Evolutionary conservation across 2,113 vertebrate genomes (phyloP), one percentile per base, ranked within the genome.

Genomic region (Lepus timidus): DNA sequence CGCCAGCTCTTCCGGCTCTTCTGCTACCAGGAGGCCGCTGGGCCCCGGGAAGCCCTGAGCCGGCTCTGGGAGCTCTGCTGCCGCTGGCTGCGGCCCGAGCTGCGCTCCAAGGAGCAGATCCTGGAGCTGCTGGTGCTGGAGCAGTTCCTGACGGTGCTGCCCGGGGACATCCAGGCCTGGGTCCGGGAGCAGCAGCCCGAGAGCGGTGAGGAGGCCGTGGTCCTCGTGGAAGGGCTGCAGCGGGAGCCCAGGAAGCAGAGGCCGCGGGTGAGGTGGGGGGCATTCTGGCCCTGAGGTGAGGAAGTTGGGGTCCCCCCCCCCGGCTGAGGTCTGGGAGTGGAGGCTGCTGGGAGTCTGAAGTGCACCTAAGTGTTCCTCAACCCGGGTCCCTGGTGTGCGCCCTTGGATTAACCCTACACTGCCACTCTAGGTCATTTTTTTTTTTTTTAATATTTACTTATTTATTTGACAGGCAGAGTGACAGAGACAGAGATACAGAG

Each of bases 1-100:
- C 96, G 97, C 44, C 97, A 96, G 85, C 96, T 96, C 36, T 98
- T 98, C 17, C 95, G 97, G 7, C 97, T 88, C 17, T 98, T 98
- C 89, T 90, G 93, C 82, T 98, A 97, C 2, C 10, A 74, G 65
- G 93, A 97, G 19, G 95, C 70, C 0, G 76, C 62, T 0, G 97
- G 97, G n/a, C 98, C 98, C 16, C 97, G 97, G 0, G 97, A 97
- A n/a, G 98, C 97, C 75, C 97, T 97, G 93, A 98, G 97, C 84
- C 97, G 95, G n/a, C 96, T 98, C 2, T 98, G 97, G 98, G 97
- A 97, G 79, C 97, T 98, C 4, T 98, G 97, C 88, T 97, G 97
- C 51, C 97, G 95, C 67, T 98, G 98, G 98, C 93, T 98, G 44
- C 96, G 95, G 62, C 98, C 98, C 0, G 97, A 97, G 52, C 96